A percentile compares a stretch with the other conserved stretches of the same genome.
phyloP scores from a whole-genome alignment of 1,140 invertebrate species.

The Idris sp. region DNA sequence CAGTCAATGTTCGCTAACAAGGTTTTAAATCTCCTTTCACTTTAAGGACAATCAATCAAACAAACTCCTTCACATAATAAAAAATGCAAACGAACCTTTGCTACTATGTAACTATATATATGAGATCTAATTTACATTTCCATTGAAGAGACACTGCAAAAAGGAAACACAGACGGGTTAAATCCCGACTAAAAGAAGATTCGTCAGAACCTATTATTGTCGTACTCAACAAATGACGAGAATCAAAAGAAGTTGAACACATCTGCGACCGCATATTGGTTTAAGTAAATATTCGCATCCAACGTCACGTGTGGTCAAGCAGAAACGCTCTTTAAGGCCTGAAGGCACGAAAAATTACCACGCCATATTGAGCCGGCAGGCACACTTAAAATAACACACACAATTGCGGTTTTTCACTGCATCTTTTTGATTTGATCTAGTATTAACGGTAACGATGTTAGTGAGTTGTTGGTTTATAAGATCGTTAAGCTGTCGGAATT shows the following conservation, averaged over 20 bases:
- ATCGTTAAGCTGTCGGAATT: conserved; percentile 30
- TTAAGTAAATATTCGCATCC: conserved; percentile 47
- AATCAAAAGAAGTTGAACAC: conserved; percentile 26
- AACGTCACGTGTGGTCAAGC: conserved; percentile 62
- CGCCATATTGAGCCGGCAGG: conserved; percentile 44
- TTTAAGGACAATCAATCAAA: conserved; percentile 45
- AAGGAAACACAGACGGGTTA: conserved; percentile 13
- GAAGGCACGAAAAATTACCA: conserved; percentile 62
- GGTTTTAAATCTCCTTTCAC: conserved; percentile 25
- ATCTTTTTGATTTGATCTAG: conserved; percentile 43
- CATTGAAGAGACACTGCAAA: conserved; percentile 16
- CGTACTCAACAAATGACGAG: conserved; percentile 24
- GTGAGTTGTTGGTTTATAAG: conserved; percentile 44
- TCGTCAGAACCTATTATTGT: conserved; percentile 16
- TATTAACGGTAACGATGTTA: conserved; percentile 26
- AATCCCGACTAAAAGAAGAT: conserved; percentile 22
- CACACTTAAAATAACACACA: conserved; percentile 35
- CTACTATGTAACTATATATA: conserved; percentile 1
- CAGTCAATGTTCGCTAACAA: conserved; percentile 29
- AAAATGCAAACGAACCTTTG: conserved; percentile 31
- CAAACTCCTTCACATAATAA: conserved; percentile 21
- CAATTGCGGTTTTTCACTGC: conserved; percentile 17
- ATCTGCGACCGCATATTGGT: conserved; percentile 46
- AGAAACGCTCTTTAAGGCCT: conserved; percentile 57
- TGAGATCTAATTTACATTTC: conserved; percentile 32